Evolutionary conservation across 2,888 invertebrate genomes (phyloP).

Genomic region (Cephus rjabovi): DNA sequence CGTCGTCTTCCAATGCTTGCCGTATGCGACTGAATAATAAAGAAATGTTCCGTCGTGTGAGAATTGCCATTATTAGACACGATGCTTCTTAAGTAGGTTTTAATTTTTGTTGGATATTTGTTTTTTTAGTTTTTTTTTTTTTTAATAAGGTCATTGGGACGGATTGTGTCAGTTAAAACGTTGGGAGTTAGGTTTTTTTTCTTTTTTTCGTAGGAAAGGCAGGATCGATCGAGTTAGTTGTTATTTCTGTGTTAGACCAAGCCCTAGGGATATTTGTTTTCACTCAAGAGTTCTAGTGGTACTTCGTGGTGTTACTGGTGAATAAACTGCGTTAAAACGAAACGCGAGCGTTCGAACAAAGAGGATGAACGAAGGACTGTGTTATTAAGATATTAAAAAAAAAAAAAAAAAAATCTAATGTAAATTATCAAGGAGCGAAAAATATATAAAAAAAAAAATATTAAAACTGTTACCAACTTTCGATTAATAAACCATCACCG

Average conservation of each 20-base stretch:
- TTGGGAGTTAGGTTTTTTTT: conserved; percentile 25
- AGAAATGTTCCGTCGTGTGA: conserved; percentile 5
- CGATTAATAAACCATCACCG: conserved; percentile 44
- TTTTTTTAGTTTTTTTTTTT: neutral
- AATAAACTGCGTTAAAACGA: conserved; percentile 12
- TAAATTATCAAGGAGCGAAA: conserved; percentile 28
- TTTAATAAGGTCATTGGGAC: neutral
- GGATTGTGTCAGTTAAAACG: neutral
- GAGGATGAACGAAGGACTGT: conserved; percentile 22
- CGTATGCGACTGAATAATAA: conserved; percentile 4
- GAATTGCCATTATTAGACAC: conserved; percentile 3
- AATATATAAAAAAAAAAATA: conserved; percentile 17
- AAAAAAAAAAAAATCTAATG: conserved; percentile 1
- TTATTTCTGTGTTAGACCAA: conserved; percentile 42
- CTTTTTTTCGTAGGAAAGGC: conserved; percentile 11
- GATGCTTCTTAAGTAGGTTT: neutral
- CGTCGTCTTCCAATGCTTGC: conserved; percentile 3
- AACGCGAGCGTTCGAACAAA: conserved; percentile 16
- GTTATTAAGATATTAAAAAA: conserved; percentile 7
- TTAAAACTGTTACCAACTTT: conserved; percentile 33
- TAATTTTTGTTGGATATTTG: neutral
- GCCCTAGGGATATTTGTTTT: conserved; percentile 51
- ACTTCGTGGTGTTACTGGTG: conserved; percentile 48
- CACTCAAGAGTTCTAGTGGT: conserved; percentile 58
- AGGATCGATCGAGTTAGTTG: conserved; percentile 14